Percentiles rank a stretch among this genome's conserved stretches.
Evolutionary conservation across 2,797 vertebrate species (phyloP).

Genomic region (Tarsius wallacei): DNA sequence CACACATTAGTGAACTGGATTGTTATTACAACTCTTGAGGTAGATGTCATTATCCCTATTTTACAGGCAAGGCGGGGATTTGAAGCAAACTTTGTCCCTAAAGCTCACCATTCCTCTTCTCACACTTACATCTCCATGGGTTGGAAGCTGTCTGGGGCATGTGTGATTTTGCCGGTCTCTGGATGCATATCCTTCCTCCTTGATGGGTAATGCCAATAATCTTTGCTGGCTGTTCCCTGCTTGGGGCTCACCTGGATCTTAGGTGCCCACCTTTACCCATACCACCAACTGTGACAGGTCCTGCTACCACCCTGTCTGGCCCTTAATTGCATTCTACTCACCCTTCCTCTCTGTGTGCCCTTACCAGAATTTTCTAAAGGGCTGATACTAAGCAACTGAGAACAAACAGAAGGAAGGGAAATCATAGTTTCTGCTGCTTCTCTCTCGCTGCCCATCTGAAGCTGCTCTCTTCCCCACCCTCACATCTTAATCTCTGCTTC

Average conservation of each 20-base stretch:
- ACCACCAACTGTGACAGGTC: neutral
- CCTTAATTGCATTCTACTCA: neutral
- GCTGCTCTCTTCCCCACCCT: neutral
- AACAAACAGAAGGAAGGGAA: neutral
- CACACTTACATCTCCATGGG: neutral
- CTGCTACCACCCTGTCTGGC: neutral
- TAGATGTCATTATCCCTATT: neutral
- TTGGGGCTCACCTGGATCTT: neutral
- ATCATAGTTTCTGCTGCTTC: neutral
- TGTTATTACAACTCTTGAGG: neutral
- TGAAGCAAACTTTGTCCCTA: neutral
- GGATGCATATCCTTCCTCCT: neutral
- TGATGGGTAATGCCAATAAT: neutral
- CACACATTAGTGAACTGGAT: neutral
- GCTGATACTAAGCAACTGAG: neutral
- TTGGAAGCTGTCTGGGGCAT: neutral
- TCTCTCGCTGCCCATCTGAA: neutral
- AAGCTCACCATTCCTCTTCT: neutral
- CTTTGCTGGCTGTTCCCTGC: neutral
- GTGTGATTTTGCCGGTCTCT: neutral
- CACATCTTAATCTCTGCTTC: neutral
- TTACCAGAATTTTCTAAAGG: neutral
- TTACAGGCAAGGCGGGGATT: neutral
- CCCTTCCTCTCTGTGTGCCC: neutral
- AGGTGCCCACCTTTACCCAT: neutral